phyloP scores from a whole-genome alignment of 2,888 invertebrate species.

The Acanthoscelides obtectus region DNA sequence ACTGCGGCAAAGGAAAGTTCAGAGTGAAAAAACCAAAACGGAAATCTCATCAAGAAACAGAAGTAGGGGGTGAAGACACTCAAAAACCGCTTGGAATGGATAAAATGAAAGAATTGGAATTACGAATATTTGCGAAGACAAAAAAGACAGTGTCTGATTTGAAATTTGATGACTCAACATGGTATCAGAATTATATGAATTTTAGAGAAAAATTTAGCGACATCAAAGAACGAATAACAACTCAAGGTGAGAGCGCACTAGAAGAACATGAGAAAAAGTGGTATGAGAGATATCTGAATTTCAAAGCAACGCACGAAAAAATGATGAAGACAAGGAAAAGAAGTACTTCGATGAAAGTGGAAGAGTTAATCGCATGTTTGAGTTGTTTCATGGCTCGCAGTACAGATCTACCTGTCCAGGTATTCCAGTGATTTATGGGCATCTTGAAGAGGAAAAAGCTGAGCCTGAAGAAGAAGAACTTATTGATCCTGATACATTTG shows the following conservation, averaged over 20 bases:
- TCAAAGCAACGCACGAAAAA: slow-evolving; percentile 25
- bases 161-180: slow-evolving; percentile 26
- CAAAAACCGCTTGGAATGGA: slow-evolving; percentile 4
- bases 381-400: too few relatives aligned
- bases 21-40: slow-evolving; percentile 12
- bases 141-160: slow-evolving; percentile 25
- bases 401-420: too few relatives aligned
- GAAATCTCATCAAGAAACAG: background rate
- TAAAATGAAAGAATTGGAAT: too few relatives aligned
- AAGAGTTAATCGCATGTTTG: too few relatives aligned
- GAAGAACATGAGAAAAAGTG: slow-evolving; percentile 22
- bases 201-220: slow-evolving; percentile 26
- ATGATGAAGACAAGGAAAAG: slow-evolving; percentile 20
- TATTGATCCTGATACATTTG: too few relatives aligned
- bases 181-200: slow-evolving; percentile 28
- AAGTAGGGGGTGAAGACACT: slow-evolving; percentile 7
- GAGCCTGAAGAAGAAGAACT: too few relatives aligned
- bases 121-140: slow-evolving; percentile 25
- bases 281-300: slow-evolving; percentile 25
- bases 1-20: slow-evolving; percentile 30
- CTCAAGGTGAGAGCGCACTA: slow-evolving; percentile 15
- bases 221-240: slow-evolving; percentile 22
- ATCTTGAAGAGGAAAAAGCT: too few relatives aligned
- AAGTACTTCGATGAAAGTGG: too few relatives aligned
- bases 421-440: too few relatives aligned